Evolutionary conservation across 1,140 invertebrate species (phyloP), one percentile per base, ranked within the genome.

Genomic region (Palaemon carinicauda): DNA sequence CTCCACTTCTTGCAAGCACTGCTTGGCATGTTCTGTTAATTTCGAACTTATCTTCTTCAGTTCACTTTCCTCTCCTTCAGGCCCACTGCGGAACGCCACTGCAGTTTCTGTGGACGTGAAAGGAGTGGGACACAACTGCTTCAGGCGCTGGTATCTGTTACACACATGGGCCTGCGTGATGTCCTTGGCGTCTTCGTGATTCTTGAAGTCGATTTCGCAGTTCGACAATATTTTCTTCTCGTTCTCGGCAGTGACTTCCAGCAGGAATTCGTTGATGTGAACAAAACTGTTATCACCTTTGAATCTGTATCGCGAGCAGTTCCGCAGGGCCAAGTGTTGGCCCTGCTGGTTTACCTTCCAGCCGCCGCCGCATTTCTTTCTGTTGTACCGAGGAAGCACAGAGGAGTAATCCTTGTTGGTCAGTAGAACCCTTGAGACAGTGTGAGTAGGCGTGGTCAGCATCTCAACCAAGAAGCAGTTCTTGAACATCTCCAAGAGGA

Each of bases 391-490:
- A 15, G 73, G 73, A 19, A 84, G 53, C 29, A 84, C 53, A 21
- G 27, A 27, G 9, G 82, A 84, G 53, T 77, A 84, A 33, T 84
- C 82, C 1, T 71, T 77, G 41, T 84, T 84, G 27, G 82, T 78
- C 12, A 84, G 51, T 10, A 84, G 41, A 1, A 84, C 50, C n/a
- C 82, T 73, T 24, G 82, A 78, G 24, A 31, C 33, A 5, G 82
- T 84, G 53, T 84, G 82, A 15, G 82, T 84, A 10, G 74, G 82
- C 29, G 74, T 65, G 24, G 82, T 84, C 71, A 84, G 65, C 82
- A 84, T 84, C 74, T 84, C 82, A 10, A 84, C 82, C 14, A 75
- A 27, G 53, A 65, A 84, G 24, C 21, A 77, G n/a, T 84, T 77
- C 73, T 77, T 77, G 73, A 73, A 84, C 5, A 50, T 21, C 19